phyloP scores from a whole-genome alignment of 2,113 vertebrate genomes.

The Cyanoliseus patagonus region DNA sequence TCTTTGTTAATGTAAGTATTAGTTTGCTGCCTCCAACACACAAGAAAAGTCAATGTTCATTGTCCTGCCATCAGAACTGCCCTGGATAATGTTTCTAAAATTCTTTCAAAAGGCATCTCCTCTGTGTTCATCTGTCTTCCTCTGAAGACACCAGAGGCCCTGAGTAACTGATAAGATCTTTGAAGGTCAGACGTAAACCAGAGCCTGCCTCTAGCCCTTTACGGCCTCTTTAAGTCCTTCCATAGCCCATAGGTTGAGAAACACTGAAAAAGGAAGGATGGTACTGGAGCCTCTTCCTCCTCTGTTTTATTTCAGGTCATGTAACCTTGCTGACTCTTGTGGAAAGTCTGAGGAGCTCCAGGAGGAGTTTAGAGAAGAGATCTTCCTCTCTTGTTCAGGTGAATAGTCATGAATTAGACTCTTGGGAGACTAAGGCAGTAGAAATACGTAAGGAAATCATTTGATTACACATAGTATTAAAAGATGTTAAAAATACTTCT shows the following conservation, averaged over 20 bases:
- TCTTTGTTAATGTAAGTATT: not conserved
- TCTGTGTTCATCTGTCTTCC: not conserved
- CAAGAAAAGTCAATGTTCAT: not conserved
- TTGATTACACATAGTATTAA: conserved; percentile 36
- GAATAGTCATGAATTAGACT: conserved; percentile 20
- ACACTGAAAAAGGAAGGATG: not conserved
- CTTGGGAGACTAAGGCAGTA: not conserved
- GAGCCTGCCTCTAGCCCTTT: not conserved
- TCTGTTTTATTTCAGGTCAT: conserved; percentile 44
- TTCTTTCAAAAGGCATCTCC: not conserved
- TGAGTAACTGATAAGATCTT: not conserved
- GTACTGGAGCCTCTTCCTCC: not conserved
- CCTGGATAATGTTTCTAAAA: not conserved
- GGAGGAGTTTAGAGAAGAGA: conserved; percentile 23
- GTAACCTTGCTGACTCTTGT: conserved; percentile 38
- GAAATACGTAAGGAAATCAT: conserved; percentile 26
- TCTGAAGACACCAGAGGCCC: not conserved
- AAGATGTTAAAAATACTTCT: conserved; percentile 18
- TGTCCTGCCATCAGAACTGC: not conserved
- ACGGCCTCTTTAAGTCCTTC: not conserved
- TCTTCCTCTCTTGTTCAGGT: conserved; percentile 40
- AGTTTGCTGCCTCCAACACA: not conserved
- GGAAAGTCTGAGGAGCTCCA: conserved; percentile 35
- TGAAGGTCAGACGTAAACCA: conserved; percentile 41
- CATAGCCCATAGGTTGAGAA: not conserved